Conservation (phyloP, 1,140 invertebrate species). For the Phenacoccus solenopsis region DNA sequence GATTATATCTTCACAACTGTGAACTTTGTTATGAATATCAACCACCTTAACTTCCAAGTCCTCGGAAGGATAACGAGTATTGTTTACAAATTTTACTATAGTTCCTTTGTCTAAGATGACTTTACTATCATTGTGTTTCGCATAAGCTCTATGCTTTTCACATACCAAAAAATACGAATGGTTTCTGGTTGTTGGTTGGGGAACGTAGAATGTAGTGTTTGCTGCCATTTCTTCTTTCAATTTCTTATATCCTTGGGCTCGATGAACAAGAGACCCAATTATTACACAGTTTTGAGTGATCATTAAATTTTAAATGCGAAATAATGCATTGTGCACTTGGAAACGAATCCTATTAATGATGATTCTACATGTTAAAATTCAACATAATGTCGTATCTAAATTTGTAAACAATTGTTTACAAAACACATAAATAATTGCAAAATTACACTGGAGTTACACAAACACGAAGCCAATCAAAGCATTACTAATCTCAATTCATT, state of each 20-base stretch:
- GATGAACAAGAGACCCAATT: not conserved
- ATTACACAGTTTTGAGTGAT: not conserved
- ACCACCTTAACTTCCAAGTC: not conserved
- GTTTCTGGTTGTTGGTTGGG: not conserved
- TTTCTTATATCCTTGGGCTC: not conserved
- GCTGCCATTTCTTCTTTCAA: not conserved
- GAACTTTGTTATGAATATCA: not conserved
- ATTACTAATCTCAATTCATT: too few relatives aligned
- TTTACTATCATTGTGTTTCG: too few relatives aligned
- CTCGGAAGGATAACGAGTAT: not conserved
- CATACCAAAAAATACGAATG: not conserved
- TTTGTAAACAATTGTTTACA: too few relatives aligned
- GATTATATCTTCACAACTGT: constrained; percentile 23
- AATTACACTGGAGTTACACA: too few relatives aligned
- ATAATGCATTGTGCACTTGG: not conserved
- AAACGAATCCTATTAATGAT: not conserved
- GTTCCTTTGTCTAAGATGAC: not conserved
- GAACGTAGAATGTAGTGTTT: not conserved
- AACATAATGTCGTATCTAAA: too few relatives aligned
- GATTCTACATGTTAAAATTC: too few relatives aligned
- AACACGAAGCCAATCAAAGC: too few relatives aligned
- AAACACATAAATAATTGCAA: too few relatives aligned
- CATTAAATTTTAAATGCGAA: not conserved
- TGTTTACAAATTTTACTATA: not conserved
- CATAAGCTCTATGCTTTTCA: not conserved